Conservation (phyloP, 2,888 invertebrate species). For the Conops quadrifasciatus region DNA sequence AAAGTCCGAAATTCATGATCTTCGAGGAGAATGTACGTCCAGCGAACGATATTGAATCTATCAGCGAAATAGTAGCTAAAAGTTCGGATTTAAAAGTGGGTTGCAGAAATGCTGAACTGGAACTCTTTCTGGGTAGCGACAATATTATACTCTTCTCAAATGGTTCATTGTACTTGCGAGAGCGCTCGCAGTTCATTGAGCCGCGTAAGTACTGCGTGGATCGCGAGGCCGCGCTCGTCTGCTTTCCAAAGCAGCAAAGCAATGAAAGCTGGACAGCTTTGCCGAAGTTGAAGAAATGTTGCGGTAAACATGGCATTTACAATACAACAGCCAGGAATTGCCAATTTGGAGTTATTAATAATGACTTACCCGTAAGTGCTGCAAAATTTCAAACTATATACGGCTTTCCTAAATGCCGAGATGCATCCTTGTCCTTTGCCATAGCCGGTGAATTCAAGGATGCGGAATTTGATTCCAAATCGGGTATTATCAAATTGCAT, state of each 20-base stretch:
- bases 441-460: slow-evolving; percentile 57
- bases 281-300: slow-evolving; percentile 71
- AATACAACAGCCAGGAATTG: slow-evolving; percentile 69
- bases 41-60: slow-evolving; percentile 44
- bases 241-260: slow-evolving; percentile 62
- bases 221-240: slow-evolving; percentile 72
- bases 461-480: slow-evolving; percentile 44
- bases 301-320: slow-evolving; percentile 72
- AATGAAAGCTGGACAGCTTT: slow-evolving; percentile 58
- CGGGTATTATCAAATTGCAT: slow-evolving; percentile 46
- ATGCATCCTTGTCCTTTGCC: slow-evolving; percentile 48
- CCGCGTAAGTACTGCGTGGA: slow-evolving; percentile 76
- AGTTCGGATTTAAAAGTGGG: background rate
- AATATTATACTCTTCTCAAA: slow-evolving; percentile 70
- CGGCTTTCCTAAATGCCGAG: slow-evolving; percentile 54
- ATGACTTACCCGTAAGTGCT: slow-evolving; percentile 46
- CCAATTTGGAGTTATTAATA: slow-evolving; percentile 41
- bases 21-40: slow-evolving; percentile 63
- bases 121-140: slow-evolving; percentile 59
- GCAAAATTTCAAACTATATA: slow-evolving; percentile 53
- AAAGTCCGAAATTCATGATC: slow-evolving; percentile 64
- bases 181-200: slow-evolving; percentile 65
- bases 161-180: slow-evolving; percentile 71
- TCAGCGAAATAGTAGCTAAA: slow-evolving; percentile 23
- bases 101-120: slow-evolving; percentile 45